phyloP scores from a whole-genome alignment of 2,888 invertebrate genomes.

The Drosophila nigricruria region DNA sequence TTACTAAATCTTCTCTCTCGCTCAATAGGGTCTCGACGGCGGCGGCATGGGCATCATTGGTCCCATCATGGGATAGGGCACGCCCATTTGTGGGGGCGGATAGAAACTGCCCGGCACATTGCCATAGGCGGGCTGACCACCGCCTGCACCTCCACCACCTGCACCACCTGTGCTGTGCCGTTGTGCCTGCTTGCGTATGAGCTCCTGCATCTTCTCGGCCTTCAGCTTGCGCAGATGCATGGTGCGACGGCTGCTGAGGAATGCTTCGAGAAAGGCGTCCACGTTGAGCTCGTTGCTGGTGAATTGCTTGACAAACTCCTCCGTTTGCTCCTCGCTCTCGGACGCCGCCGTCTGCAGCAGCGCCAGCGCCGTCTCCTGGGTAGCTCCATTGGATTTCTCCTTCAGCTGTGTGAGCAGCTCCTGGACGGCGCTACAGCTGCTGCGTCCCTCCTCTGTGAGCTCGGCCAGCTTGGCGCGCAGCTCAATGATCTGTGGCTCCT shows the following conservation, averaged over 20 bases:
- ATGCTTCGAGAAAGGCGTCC: conserved; percentile 94
- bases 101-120: conserved; percentile 66
- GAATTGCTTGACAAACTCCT: conserved; percentile 92
- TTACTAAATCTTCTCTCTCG: not conserved
- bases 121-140: conserved; percentile 66
- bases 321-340: conserved; percentile 97
- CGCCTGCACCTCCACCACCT: conserved; percentile 5
- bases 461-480: conserved; percentile 90
- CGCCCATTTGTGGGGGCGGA: conserved; percentile 51
- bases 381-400: conserved; percentile 91
- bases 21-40: conserved; percentile 90
- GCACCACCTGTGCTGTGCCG: conserved; percentile 60
- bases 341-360: conserved; percentile 96
- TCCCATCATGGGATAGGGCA: conserved; percentile 86
- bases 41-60: conserved; percentile 94
- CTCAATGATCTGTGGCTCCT: conserved; percentile 93
- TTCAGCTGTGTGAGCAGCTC: conserved; percentile 91
- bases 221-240: conserved; percentile 95
- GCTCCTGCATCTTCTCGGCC: conserved; percentile 95
- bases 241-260: conserved; percentile 90
- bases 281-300: conserved; percentile 88
- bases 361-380: conserved; percentile 94
- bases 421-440: conserved; percentile 89
- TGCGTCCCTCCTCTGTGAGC: conserved; percentile 89
- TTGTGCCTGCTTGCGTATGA: conserved; percentile 86